These are phyloP conservation scores for Marasmarcha lunaedactyla DNA, from an alignment of 2,888 invertebrate genomes.

Conservation along the genomic window DNA sequence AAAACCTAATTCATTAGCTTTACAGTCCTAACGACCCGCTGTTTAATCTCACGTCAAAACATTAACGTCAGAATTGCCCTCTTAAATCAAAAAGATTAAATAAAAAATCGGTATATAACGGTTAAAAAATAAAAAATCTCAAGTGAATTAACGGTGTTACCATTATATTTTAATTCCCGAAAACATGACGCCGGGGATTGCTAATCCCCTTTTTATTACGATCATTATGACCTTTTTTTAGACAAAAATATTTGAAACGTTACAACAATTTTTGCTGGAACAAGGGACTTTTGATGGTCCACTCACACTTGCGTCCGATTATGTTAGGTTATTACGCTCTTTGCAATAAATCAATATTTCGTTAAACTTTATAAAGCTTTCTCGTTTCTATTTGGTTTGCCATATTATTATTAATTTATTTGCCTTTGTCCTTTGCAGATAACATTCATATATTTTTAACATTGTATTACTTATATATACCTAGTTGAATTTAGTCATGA, in stretches of 20 bases:
- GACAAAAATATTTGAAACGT: constrained; percentile 28
- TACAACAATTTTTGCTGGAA: constrained; percentile 31
- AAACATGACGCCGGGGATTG: constrained; percentile 25
- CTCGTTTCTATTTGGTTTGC: neutral
- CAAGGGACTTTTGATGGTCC: constrained; percentile 20
- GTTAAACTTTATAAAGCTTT: neutral
- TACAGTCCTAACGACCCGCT: too few relatives aligned
- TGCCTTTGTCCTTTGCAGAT: neutral
- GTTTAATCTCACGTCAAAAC: too few relatives aligned
- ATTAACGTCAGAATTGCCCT: too few relatives aligned
- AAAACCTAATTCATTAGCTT: too few relatives aligned
- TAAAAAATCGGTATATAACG: too few relatives aligned
- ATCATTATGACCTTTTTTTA: constrained; percentile 35
- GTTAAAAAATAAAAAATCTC: constrained; percentile 9
- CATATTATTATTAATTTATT: neutral
- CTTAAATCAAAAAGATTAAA: too few relatives aligned
- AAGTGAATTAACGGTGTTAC: constrained; percentile 24
- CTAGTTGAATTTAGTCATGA: too few relatives aligned
- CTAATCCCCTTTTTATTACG: constrained; percentile 55
- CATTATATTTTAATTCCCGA: constrained; percentile 17
- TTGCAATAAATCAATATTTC: neutral
- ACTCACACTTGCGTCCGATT: neutral
- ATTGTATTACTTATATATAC: neutral
- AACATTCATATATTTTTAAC: neutral
- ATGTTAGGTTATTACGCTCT: neutral